phyloP scores from a whole-genome alignment of 2,113 vertebrate genomes.

The Takifugu bimaculatus region DNA sequence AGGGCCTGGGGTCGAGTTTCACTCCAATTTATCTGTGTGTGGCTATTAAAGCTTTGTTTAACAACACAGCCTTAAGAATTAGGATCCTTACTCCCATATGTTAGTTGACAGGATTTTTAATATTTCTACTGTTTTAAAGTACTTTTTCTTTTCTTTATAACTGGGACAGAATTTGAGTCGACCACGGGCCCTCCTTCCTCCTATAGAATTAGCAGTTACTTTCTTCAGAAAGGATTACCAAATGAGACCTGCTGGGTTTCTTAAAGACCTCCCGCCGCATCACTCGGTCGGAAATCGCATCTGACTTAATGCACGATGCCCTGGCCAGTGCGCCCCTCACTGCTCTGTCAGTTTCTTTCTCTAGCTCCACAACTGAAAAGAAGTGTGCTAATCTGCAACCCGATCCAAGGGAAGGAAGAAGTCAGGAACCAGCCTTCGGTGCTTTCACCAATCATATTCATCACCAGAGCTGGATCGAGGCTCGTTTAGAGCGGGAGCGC shows the following conservation, averaged over 20 bases:
- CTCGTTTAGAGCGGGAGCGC: slow-evolving; percentile 73
- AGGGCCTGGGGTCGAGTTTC: too few species aligned
- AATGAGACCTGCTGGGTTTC: slow-evolving; percentile 29
- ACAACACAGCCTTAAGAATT: too few species aligned
- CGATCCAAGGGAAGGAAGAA: slow-evolving; percentile 82
- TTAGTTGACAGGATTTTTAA: too few species aligned
- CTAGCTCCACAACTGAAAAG: slow-evolving; percentile 73
- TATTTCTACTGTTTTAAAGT: too few species aligned
- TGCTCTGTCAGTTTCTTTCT: slow-evolving; percentile 45
- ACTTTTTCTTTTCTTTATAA: too few species aligned
- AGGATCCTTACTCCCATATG: too few species aligned
- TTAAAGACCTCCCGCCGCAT: slow-evolving; percentile 29
- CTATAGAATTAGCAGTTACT: slow-evolving; percentile 31
- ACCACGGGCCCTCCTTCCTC: slow-evolving; percentile 5
- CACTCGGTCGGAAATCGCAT: slow-evolving; percentile 41
- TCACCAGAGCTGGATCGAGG: slow-evolving; percentile 71
- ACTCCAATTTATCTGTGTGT: too few species aligned
- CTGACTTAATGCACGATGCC: slow-evolving; percentile 45
- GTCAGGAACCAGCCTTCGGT: slow-evolving; percentile 80
- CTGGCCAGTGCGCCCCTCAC: slow-evolving; percentile 16
- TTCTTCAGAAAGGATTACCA: slow-evolving; percentile 29
- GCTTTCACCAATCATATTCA: slow-evolving; percentile 89
- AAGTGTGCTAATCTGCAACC: slow-evolving; percentile 88
- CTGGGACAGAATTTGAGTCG: background rate
- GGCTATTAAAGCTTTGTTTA: too few species aligned